phyloP scores from a whole-genome alignment of 2,797 vertebrate species.

The Sebastes minor region DNA sequence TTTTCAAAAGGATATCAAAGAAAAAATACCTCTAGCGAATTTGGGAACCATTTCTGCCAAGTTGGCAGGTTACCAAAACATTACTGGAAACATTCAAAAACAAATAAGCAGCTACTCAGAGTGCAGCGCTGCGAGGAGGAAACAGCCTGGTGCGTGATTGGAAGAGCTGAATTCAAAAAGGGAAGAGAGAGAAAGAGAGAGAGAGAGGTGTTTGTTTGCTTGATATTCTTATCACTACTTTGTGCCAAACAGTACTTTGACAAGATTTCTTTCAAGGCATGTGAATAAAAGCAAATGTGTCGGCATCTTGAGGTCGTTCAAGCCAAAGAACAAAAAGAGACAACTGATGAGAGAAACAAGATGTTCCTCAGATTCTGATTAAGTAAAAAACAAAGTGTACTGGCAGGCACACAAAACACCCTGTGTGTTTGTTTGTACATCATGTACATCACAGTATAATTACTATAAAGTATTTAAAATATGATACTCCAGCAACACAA shows the following conservation, averaged over 20 bases:
- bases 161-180: slow-evolving; percentile 14
- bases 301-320: not conserved
- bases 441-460: not conserved
- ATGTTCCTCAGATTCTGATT: not conserved
- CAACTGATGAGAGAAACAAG: not conserved
- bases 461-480: not conserved
- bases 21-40: slow-evolving; percentile 28
- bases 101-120: slow-evolving; percentile 61
- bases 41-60: slow-evolving; percentile 45
- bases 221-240: slow-evolving; percentile 16
- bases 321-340: not conserved
- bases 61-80: slow-evolving; percentile 62
- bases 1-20: slow-evolving; percentile 39
- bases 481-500: slow-evolving; percentile 2
- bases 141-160: slow-evolving; percentile 31
- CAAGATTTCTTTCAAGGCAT: slow-evolving; percentile 4
- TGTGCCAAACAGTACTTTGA: slow-evolving; percentile 26
- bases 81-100: slow-evolving; percentile 70
- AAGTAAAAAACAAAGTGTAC: not conserved
- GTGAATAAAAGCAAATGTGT: slow-evolving; percentile 18
- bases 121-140: slow-evolving; percentile 5
- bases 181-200: not conserved
- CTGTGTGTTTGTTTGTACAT: not conserved
- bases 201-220: slow-evolving; percentile 10
- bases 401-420: not conserved